Evolutionary conservation across 2,888 invertebrate genomes (phyloP).

Genomic region (Drosophila melanosoma): DNA sequence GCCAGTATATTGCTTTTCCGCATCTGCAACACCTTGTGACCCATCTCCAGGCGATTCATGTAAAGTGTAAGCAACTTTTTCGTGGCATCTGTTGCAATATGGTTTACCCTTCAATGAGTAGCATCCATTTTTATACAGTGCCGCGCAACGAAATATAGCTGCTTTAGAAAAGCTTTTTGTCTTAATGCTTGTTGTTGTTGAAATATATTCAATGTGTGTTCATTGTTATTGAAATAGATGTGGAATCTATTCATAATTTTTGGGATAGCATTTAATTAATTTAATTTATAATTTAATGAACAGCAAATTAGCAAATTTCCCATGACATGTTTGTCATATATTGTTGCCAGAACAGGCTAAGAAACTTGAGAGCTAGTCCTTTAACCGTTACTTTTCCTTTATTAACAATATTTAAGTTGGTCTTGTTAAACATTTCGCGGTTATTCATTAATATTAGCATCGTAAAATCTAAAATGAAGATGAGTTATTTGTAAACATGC

Average conservation of each 20-base stretch:
- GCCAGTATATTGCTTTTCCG: slow-evolving; percentile 48
- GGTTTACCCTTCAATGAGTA: neutral
- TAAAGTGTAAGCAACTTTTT: slow-evolving; percentile 2
- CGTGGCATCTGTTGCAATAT: neutral
- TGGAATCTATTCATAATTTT: neutral
- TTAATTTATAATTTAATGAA: too few species aligned
- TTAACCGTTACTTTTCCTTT: too few species aligned
- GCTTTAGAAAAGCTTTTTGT: neutral
- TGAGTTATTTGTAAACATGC: too few species aligned
- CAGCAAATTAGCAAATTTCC: neutral
- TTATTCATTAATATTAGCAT: too few species aligned
- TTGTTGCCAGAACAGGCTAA: neutral
- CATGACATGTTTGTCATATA: neutral
- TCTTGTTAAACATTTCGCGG: too few species aligned
- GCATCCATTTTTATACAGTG: neutral
- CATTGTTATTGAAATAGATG: neutral
- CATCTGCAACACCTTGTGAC: neutral
- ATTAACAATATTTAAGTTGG: too few species aligned
- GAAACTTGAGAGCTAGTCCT: too few species aligned
- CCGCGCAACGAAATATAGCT: neutral
- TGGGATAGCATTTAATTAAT: too few species aligned
- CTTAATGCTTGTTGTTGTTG: neutral
- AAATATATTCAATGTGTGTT: neutral
- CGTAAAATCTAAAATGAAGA: too few species aligned
- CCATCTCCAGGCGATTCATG: neutral